Evolutionary conservation across 2,888 invertebrate genomes (phyloP).

Genomic region (Unio pictorum): DNA sequence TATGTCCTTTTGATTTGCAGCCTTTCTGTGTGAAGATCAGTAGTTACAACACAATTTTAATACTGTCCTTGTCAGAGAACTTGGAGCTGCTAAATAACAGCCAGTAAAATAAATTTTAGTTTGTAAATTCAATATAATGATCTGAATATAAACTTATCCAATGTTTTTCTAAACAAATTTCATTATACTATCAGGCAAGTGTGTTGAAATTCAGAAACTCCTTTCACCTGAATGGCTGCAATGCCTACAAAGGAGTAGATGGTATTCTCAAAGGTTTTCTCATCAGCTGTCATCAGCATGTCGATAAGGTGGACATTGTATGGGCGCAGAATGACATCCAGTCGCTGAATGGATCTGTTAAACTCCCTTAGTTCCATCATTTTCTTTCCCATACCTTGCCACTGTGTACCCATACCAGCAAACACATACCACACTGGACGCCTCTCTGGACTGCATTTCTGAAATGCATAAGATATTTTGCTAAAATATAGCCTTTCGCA

Average conservation of each 20-base stretch:
- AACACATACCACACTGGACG: constrained; percentile 95
- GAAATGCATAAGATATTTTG: constrained; percentile 3
- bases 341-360: constrained; percentile 82
- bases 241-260: constrained; percentile 93
- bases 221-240: constrained; percentile 88
- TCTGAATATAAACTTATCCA: no score
- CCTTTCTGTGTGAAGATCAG: no score
- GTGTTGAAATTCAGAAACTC: neutral
- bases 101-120: no score
- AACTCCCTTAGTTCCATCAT: constrained; percentile 89
- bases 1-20: no score
- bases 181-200: no score
- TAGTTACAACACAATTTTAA: no score
- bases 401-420: constrained; percentile 98
- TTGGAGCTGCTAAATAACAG: no score
- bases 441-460: constrained; percentile 74
- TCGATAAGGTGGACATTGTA: constrained; percentile 88
- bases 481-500: neutral
- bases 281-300: constrained; percentile 83
- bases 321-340: constrained; percentile 83
- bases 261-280: constrained; percentile 86
- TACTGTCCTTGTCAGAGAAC: no score
- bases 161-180: no score
- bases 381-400: constrained; percentile 94
- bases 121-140: no score